Evolutionary conservation across 2,888 invertebrate genomes (phyloP).

Genomic region (Catocala nupta): DNA sequence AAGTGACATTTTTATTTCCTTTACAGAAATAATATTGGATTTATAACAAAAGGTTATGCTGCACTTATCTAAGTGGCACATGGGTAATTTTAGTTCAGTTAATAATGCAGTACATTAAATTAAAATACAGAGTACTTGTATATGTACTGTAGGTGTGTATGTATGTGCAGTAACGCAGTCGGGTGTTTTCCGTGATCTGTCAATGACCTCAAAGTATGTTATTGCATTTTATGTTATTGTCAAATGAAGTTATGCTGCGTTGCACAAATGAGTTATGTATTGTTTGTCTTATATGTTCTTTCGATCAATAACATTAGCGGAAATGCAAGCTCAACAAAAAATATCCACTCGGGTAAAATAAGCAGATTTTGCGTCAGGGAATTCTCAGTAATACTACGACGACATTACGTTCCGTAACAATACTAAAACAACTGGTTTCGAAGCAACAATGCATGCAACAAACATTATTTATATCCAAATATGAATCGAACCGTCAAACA

Average conservation of each 20-base stretch:
- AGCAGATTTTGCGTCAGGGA: too few relatives aligned
- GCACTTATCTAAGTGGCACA: conserved; percentile 1
- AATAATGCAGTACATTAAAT: conserved; percentile 1
- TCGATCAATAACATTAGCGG: too few relatives aligned
- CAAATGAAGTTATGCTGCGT: conserved; percentile 15
- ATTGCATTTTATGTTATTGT: conserved; percentile 35
- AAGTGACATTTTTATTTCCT: background rate
- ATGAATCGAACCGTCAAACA: too few relatives aligned
- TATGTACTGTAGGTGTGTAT: conserved; percentile 5
- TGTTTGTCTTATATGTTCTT: background rate
- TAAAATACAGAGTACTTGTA: background rate
- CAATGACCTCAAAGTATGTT: conserved; percentile 67
- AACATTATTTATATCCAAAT: too few relatives aligned
- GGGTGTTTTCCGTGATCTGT: conserved; percentile 64
- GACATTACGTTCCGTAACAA: too few relatives aligned
- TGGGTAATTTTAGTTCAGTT: conserved; percentile 2
- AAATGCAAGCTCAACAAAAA: too few relatives aligned
- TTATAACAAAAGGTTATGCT: background rate
- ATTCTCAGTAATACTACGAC: too few relatives aligned
- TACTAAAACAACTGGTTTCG: too few relatives aligned
- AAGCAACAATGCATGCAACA: too few relatives aligned
- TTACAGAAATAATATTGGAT: background rate
- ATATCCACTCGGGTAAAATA: too few relatives aligned
- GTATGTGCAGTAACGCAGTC: conserved; percentile 31
- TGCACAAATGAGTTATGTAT: background rate